Percentiles rank a stretch among this genome's conserved stretches.
Conservation (phyloP, 2,797 vertebrate genomes). For the Chelidonichthys spinosus region DNA sequence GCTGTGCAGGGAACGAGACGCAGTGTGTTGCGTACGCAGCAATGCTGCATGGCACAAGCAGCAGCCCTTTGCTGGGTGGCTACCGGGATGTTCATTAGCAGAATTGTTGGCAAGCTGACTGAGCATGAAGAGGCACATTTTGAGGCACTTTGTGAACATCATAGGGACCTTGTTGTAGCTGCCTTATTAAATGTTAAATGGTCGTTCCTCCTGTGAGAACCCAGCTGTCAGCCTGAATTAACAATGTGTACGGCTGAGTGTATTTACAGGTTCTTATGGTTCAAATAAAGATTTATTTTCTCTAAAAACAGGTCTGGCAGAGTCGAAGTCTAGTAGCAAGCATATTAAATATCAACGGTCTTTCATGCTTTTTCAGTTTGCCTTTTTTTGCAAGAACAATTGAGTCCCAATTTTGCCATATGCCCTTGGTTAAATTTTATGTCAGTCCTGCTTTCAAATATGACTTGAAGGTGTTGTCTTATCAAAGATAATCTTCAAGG, state of each 20-base stretch:
- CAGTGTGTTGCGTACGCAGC: slow-evolving; percentile 42
- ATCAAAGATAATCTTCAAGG: slow-evolving; percentile 62
- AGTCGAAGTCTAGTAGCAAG: slow-evolving; percentile 17
- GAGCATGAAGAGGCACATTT: slow-evolving; percentile 59
- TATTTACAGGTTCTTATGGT: slow-evolving; percentile 35
- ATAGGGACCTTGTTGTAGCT: slow-evolving; percentile 39
- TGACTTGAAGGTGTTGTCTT: slow-evolving; percentile 24
- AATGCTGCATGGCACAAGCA: slow-evolving; percentile 27
- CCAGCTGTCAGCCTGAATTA: slow-evolving; percentile 35
- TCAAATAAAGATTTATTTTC: slow-evolving; percentile 33
- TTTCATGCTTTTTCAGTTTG: slow-evolving; percentile 19
- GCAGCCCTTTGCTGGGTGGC: slow-evolving; percentile 41
- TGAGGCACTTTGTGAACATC: slow-evolving; percentile 52
- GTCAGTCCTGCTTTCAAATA: slow-evolving; percentile 29
- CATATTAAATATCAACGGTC: slow-evolving; percentile 26
- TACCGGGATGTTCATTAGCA: slow-evolving; percentile 55
- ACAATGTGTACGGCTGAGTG: slow-evolving; percentile 1
- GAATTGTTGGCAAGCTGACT: slow-evolving; percentile 42
- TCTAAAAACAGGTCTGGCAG: slow-evolving; percentile 14
- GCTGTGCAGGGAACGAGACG: slow-evolving; percentile 45
- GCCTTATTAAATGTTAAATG: slow-evolving; percentile 50
- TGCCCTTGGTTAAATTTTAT: slow-evolving; percentile 21
- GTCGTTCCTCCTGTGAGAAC: slow-evolving; percentile 34
- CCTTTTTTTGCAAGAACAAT: slow-evolving; percentile 10
- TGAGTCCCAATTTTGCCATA: neutral